Conservation (phyloP, 2,797 vertebrate species). For the Clarias platycephalus region DNA sequence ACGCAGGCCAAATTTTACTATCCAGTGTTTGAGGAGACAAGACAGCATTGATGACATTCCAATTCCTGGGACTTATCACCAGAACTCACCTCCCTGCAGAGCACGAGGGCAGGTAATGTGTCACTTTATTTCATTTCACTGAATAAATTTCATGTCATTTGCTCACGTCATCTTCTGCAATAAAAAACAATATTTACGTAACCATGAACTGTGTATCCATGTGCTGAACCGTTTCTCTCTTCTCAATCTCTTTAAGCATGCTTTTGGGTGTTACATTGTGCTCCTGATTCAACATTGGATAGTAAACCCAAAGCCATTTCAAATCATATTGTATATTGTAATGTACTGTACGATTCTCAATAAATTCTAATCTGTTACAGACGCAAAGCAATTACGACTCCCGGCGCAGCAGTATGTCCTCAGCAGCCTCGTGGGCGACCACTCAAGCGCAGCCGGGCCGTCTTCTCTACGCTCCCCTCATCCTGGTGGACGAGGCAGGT, state of each 20-base stretch:
- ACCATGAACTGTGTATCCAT: background rate
- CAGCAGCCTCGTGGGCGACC: conserved; percentile 76
- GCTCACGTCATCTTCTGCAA: background rate
- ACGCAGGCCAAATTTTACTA: conserved; percentile 83
- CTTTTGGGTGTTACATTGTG: background rate
- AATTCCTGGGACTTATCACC: conserved; percentile 87
- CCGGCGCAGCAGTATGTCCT: conserved; percentile 60
- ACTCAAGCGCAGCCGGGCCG: conserved; percentile 75
- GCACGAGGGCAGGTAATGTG: conserved; percentile 68
- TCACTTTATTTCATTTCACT: conserved; percentile 44
- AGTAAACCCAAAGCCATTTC: background rate
- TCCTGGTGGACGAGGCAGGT: conserved; percentile 81
- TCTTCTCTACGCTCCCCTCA: conserved; percentile 84
- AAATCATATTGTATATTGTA: background rate
- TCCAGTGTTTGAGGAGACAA: conserved; percentile 88
- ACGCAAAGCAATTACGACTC: conserved; percentile 68
- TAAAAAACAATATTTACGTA: background rate
- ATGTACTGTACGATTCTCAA: background rate
- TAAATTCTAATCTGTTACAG: conserved; percentile 39
- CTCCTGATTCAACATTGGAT: background rate
- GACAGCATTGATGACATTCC: conserved; percentile 86
- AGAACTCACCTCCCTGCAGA: conserved; percentile 63
- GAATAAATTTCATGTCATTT: background rate
- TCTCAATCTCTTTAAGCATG: background rate
- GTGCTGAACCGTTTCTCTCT: background rate